phyloP scores from a whole-genome alignment of 1,140 invertebrate species.

The Drosophila bocki region DNA sequence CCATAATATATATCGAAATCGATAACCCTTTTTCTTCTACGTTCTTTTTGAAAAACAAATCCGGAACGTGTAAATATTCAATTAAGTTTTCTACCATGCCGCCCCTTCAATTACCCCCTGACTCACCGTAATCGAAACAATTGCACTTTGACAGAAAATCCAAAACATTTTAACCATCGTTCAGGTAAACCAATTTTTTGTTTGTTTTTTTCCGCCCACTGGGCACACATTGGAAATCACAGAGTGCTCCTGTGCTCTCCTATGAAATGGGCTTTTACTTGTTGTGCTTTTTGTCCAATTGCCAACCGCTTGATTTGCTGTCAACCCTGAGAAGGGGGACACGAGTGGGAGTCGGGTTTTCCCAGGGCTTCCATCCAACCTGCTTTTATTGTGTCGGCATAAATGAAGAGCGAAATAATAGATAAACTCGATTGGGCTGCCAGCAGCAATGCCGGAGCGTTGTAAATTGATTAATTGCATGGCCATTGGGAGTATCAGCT shows the following conservation, averaged over 20 bases:
- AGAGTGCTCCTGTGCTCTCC: conserved; percentile 21
- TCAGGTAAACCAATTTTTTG: conserved; percentile 44
- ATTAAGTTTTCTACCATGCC: conserved; percentile 21
- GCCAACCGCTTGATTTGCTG: conserved; percentile 45
- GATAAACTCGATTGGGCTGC: conserved; percentile 2
- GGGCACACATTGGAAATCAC: conserved; percentile 44
- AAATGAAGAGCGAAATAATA: conserved; percentile 32
- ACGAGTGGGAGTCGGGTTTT: conserved; percentile 2
- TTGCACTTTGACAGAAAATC: conserved; percentile 37
- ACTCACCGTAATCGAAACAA: conserved; percentile 28
- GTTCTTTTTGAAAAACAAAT: conserved; percentile 13
- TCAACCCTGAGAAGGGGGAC: conserved; percentile 15
- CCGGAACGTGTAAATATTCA: conserved; percentile 48
- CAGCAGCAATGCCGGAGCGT: not conserved
- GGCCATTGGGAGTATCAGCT: not conserved
- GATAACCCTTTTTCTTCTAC: not conserved
- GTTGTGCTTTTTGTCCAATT: conserved; percentile 31
- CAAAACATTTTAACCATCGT: conserved; percentile 28
- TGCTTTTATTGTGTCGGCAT: conserved; percentile 36
- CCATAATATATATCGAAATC: not conserved
- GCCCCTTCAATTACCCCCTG: conserved; percentile 17
- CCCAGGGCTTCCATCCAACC: not conserved
- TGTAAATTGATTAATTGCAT: conserved; percentile 36
- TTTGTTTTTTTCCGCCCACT: conserved; percentile 38
- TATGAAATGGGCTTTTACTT: conserved; percentile 38